Percentiles rank a stretch among this genome's conserved stretches.
phyloP scores from a whole-genome alignment of 2,113 vertebrate genomes.

The Diadophis punctatus region DNA sequence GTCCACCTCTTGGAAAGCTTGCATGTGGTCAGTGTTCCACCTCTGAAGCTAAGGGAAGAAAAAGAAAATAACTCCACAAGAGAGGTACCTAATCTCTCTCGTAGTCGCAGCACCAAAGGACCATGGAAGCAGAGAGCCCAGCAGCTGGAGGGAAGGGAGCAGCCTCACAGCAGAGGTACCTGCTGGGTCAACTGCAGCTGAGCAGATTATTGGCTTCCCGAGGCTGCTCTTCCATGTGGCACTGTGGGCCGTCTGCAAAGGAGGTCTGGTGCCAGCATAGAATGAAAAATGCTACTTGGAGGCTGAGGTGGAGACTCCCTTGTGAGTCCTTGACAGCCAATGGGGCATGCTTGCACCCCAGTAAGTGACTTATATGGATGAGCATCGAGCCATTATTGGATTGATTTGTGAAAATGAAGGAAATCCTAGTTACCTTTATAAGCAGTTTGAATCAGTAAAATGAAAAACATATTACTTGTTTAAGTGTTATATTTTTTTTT shows the following conservation, averaged over 20 bases:
- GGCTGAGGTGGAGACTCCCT: neutral
- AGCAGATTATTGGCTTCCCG: neutral
- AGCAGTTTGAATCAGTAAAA: neutral
- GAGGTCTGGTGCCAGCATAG: neutral
- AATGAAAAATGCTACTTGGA: neutral
- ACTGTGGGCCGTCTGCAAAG: neutral
- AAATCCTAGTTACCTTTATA: neutral
- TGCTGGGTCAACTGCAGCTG: neutral
- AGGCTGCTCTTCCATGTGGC: neutral
- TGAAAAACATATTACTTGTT: neutral
- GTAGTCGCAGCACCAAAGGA: neutral
- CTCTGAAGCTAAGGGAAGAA: neutral
- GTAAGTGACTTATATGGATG: neutral
- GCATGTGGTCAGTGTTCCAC: neutral
- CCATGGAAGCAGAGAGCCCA: neutral
- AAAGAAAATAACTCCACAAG: neutral
- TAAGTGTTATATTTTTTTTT: neutral
- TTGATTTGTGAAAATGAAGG: neutral
- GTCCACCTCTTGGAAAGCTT: neutral
- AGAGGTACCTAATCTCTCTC: neutral
- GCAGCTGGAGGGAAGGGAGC: neutral
- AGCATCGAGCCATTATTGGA: neutral
- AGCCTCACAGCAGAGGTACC: neutral
- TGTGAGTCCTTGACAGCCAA: neutral
- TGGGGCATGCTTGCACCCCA: neutral